Percentiles rank a stretch among this genome's conserved stretches.
These are phyloP conservation scores for Oreochromis niloticus DNA, from an alignment of 2,113 vertebrate genomes.

Conservation along the genomic window DNA sequence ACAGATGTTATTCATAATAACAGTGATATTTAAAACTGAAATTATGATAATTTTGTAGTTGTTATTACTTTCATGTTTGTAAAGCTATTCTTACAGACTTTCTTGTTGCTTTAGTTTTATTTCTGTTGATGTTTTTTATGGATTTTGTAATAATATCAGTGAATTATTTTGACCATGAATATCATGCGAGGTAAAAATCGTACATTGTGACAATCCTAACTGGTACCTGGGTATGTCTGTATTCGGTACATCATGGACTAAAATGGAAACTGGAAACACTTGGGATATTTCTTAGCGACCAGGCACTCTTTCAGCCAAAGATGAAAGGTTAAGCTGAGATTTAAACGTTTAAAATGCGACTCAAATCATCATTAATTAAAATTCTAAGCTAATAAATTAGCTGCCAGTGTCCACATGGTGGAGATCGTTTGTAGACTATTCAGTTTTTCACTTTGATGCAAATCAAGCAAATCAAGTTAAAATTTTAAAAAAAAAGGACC, in stretches of 20 bases:
- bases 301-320: not conserved
- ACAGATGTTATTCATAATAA: not conserved
- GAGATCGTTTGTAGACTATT: not conserved
- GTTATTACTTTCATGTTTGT: not conserved
- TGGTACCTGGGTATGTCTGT: not conserved
- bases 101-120: not conserved
- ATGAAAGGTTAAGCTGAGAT: not conserved
- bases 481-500: fast-evolving
- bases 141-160: not conserved
- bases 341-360: not conserved
- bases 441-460: not conserved
- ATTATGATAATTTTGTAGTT: not conserved
- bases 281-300: not conserved
- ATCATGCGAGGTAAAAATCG: not conserved
- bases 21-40: not conserved
- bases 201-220: not conserved
- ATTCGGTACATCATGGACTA: not conserved
- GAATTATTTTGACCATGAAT: not conserved
- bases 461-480: not conserved
- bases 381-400: not conserved
- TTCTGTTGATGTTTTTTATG: not conserved
- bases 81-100: not conserved
- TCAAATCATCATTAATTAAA: not conserved
- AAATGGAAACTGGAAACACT: not conserved
- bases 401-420: slow-evolving; percentile 8